Evolutionary conservation across 2,113 vertebrate genomes (phyloP).

Genomic region (Oplegnathus fasciatus): DNA sequence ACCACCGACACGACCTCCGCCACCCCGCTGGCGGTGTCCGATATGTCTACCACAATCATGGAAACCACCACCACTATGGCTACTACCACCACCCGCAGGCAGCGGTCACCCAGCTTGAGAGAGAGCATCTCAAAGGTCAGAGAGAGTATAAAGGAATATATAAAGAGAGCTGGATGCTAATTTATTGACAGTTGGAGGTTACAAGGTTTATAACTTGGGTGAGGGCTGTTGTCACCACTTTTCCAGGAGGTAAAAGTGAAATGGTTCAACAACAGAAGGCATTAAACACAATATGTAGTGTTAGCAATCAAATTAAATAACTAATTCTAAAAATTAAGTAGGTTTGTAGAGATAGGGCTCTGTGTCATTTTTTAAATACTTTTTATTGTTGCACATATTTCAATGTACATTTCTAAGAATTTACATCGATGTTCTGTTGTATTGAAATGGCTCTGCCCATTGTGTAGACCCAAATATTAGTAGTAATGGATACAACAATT

Average conservation of each 20-base stretch:
- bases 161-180: slow-evolving; percentile 1
- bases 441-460: not conserved
- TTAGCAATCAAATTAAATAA: not conserved
- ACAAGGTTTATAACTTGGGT: slow-evolving; percentile 2
- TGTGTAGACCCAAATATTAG: not conserved
- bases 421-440: not conserved
- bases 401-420: not conserved
- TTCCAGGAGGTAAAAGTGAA: not conserved
- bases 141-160: slow-evolving; percentile 20
- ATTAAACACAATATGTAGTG: not conserved
- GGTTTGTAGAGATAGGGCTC: not conserved
- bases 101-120: slow-evolving; percentile 92
- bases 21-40: slow-evolving; percentile 91
- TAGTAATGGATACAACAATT: no score
- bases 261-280: not conserved
- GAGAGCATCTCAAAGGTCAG: slow-evolving; percentile 95
- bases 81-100: slow-evolving; percentile 92
- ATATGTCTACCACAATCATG: slow-evolving; percentile 97
- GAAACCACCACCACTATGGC: slow-evolving; percentile 97
- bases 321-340: not conserved
- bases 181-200: slow-evolving; percentile 5
- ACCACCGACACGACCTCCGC: slow-evolving; percentile 92
- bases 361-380: not conserved
- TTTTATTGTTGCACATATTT: not conserved
- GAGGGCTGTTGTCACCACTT: slow-evolving; percentile 8